Evolutionary conservation across 2,797 vertebrate species (phyloP).

Genomic region (Numenius phaeopus): DNA sequence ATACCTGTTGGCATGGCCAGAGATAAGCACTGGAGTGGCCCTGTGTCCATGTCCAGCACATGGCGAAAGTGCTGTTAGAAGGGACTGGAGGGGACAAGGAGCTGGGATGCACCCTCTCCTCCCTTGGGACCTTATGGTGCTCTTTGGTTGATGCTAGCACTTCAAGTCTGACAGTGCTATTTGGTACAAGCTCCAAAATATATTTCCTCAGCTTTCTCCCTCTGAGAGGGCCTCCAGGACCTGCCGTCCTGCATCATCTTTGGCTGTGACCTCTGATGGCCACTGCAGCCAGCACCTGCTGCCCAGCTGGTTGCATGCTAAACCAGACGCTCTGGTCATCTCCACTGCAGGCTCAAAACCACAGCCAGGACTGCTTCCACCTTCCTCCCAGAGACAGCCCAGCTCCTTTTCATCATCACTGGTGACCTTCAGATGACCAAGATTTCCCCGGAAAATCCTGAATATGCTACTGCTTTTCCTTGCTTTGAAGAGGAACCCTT

Average conservation of each 20-base stretch:
- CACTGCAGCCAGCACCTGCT: not conserved
- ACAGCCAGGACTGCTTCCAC: not conserved
- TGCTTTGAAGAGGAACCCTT: not conserved
- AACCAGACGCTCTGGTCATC: not conserved
- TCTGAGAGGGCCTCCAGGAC: not conserved
- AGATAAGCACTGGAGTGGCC: too few relatives aligned
- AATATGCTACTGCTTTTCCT: not conserved
- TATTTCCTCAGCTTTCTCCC: not conserved
- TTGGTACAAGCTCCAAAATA: not conserved
- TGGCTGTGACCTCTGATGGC: not conserved
- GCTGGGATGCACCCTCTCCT: not conserved
- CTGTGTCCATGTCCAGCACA: not conserved
- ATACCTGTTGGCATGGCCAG: not conserved
- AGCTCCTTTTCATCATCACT: not conserved
- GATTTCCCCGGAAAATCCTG: not conserved
- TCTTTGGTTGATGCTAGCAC: not conserved
- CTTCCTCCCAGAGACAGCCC: not conserved
- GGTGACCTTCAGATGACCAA: not conserved
- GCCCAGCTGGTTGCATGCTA: not conserved
- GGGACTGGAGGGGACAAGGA: rapidly evolving
- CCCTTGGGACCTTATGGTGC: not conserved
- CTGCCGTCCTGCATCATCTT: not conserved
- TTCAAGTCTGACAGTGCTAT: rapidly evolving
- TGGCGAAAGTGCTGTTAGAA: not conserved
- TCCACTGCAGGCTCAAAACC: not conserved